These are phyloP conservation scores for Osedax frankpressi DNA, from an alignment of 2,888 invertebrate species.

Conservation along the genomic window DNA sequence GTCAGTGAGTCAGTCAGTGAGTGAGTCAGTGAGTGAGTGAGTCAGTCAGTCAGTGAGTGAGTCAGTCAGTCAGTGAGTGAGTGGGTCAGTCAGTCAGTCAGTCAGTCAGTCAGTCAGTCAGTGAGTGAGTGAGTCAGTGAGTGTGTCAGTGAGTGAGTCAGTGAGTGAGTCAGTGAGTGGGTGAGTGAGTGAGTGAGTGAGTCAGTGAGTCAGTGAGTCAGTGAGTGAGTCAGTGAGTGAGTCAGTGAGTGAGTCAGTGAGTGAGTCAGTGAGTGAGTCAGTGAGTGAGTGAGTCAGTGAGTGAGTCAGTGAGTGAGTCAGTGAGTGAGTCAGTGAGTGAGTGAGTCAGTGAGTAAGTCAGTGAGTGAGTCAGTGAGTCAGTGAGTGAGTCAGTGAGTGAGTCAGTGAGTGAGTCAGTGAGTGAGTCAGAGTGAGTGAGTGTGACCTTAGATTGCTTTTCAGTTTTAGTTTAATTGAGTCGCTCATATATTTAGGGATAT, in stretches of 20 bases:
- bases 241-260: constrained; percentile 19
- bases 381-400: neutral
- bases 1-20: constrained; percentile 22
- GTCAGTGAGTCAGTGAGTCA: constrained; percentile 24
- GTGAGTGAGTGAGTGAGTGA: constrained; percentile 25
- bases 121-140: constrained; percentile 9
- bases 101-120: constrained; percentile 19
- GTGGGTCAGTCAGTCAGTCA: too few relatives aligned
- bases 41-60: neutral
- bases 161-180: constrained; percentile 26
- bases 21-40: neutral
- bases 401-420: neutral
- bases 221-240: constrained; percentile 23
- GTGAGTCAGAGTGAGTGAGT: too few relatives aligned
- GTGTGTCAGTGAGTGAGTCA: constrained; percentile 22
- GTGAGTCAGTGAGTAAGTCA: too few relatives aligned
- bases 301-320: neutral
- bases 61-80: neutral
- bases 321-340: neutral
- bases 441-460: too few relatives aligned
- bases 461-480: too few relatives aligned
- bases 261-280: neutral
- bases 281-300: neutral
- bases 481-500: too few relatives aligned
- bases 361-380: neutral